A percentile compares a stretch with the other conserved stretches of the same genome.
Conservation (phyloP, 2,113 vertebrate species). For the Leptosomus discolor region DNA sequence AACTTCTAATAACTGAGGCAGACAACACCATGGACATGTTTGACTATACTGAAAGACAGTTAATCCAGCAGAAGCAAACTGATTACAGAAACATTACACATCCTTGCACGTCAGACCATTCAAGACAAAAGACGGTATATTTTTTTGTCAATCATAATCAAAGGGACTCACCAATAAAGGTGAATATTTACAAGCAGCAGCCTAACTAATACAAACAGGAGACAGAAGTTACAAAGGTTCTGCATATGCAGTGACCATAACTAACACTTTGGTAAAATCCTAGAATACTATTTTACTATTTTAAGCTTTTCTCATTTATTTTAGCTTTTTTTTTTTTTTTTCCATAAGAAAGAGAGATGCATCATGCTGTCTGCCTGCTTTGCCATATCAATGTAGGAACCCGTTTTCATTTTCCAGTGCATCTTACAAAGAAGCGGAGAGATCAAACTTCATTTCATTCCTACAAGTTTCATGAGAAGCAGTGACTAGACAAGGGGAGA, state of each 20-base stretch:
- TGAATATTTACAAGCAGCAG: background rate
- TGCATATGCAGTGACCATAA: background rate
- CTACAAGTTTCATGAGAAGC: constrained; percentile 24
- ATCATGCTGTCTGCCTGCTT: constrained; percentile 3
- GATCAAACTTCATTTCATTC: constrained; percentile 41
- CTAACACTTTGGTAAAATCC: background rate
- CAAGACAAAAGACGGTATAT: background rate
- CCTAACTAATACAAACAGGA: background rate
- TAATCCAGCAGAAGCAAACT: background rate
- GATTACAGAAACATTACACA: background rate
- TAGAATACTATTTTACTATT: background rate
- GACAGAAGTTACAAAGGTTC: background rate
- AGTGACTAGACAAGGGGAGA: constrained; percentile 39
- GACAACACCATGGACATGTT: fast-evolving
- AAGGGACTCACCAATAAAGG: background rate
- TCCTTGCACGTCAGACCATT: background rate
- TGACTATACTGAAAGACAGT: background rate
- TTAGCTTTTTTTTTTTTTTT: background rate
- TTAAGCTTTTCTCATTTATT: background rate
- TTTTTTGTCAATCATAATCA: background rate
- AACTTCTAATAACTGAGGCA: background rate
- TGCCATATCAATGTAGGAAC: background rate
- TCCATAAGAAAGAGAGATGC: background rate
- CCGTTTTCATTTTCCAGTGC: background rate
- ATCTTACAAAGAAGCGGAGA: background rate